These are phyloP conservation scores for Ibidorhyncha struthersii DNA, from an alignment of 2,113 vertebrate genomes.

Conservation along the genomic window DNA sequence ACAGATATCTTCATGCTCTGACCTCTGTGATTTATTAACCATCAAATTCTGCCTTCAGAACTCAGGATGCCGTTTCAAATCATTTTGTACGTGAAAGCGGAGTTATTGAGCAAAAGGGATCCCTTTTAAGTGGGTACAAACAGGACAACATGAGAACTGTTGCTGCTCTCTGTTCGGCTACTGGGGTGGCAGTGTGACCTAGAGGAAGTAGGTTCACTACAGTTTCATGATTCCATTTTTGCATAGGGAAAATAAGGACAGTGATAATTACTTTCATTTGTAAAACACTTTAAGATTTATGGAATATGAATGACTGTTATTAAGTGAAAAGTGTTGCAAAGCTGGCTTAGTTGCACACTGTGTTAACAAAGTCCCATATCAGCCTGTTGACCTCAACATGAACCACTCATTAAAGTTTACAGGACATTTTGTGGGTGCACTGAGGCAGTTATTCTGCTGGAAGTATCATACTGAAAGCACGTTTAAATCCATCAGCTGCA, in stretches of 20 bases:
- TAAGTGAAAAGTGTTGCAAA: conserved; percentile 38
- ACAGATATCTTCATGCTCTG: background rate
- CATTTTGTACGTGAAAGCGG: background rate
- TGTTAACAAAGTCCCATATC: background rate
- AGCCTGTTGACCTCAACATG: conserved; percentile 2
- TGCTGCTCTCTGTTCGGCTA: background rate
- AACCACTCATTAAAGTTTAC: conserved; percentile 42
- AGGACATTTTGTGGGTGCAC: conserved; percentile 1
- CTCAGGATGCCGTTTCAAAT: background rate
- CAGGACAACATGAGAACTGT: background rate
- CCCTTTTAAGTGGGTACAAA: background rate
- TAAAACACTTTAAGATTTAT: conserved; percentile 32
- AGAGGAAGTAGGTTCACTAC: background rate
- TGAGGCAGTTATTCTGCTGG: background rate
- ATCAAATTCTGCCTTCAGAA: background rate
- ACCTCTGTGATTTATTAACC: background rate
- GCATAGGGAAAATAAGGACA: conserved; percentile 10
- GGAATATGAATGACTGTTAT: background rate
- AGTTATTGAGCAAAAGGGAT: background rate
- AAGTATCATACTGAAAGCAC: background rate
- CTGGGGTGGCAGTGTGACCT: background rate
- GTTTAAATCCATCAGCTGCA: background rate
- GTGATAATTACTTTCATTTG: conserved; percentile 34
- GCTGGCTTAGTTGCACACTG: background rate
- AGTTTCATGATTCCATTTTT: background rate